These are phyloP conservation scores for Hippopotamus amphibius DNA, from an alignment of 2,113 vertebrate species.

Conservation along the genomic window DNA sequence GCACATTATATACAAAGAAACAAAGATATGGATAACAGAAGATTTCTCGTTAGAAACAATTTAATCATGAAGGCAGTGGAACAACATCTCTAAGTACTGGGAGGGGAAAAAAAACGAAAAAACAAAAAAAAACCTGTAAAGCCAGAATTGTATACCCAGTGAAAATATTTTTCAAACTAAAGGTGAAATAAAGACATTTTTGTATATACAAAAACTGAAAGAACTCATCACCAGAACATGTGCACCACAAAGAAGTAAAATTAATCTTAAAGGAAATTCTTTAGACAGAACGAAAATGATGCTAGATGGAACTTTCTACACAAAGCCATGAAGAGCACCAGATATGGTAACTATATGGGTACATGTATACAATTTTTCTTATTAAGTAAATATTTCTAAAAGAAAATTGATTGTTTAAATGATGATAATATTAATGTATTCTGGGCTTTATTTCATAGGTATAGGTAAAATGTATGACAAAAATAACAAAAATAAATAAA, in stretches of 20 bases:
- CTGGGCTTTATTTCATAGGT: neutral
- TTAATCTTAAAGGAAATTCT: slow-evolving; percentile 8
- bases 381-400: neutral
- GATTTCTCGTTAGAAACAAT: neutral
- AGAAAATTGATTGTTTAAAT: neutral
- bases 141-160: neutral
- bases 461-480: neutral
- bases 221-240: neutral
- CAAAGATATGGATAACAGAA: neutral
- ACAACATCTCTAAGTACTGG: neutral
- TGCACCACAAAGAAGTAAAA: neutral
- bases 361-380: neutral
- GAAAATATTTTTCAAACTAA: slow-evolving; percentile 42
- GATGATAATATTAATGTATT: neutral
- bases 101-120: neutral
- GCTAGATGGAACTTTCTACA: neutral
- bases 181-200: neutral
- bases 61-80: neutral
- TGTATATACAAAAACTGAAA: neutral
- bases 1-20: neutral
- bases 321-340: neutral
- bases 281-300: neutral
- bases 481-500: neutral
- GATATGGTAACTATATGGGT: neutral
- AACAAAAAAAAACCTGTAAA: neutral